These are phyloP conservation scores for Corythornis leucogaster DNA, from an alignment of 2,797 vertebrate species.

Conservation along the genomic window DNA sequence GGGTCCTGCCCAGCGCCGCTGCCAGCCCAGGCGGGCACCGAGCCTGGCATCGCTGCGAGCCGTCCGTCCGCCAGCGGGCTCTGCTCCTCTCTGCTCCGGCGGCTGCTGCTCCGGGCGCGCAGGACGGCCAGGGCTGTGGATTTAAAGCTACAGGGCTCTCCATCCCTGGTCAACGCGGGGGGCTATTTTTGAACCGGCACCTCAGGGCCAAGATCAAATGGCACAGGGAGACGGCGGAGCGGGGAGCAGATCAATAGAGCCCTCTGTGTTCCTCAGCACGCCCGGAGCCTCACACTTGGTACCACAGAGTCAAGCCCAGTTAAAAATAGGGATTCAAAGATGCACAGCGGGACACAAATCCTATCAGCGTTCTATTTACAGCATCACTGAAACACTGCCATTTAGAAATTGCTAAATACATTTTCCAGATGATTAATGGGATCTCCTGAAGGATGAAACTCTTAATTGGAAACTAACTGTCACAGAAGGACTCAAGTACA, in stretches of 20 bases:
- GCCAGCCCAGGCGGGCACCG: not conserved
- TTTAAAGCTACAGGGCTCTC: slow-evolving; percentile 66
- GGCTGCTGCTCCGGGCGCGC: slow-evolving; percentile 29
- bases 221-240: not conserved
- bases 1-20: not conserved
- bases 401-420: not conserved
- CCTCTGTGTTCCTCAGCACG: fast-evolving
- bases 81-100: slow-evolving; percentile 26
- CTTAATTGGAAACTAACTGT: not conserved
- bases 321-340: not conserved
- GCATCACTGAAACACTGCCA: not conserved
- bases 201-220: not conserved
- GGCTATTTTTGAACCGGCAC: not conserved
- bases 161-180: not conserved
- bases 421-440: not conserved
- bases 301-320: not conserved
- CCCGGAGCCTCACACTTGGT: too few relatives aligned
- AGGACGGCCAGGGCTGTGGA: not conserved
- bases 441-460: not conserved
- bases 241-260: not conserved
- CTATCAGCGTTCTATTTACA: not conserved
- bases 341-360: not conserved
- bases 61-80: not conserved
- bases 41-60: slow-evolving; percentile 2
- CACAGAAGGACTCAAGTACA: not conserved